phyloP scores from a whole-genome alignment of 2,888 invertebrate genomes.

The Cistogaster globosa region DNA sequence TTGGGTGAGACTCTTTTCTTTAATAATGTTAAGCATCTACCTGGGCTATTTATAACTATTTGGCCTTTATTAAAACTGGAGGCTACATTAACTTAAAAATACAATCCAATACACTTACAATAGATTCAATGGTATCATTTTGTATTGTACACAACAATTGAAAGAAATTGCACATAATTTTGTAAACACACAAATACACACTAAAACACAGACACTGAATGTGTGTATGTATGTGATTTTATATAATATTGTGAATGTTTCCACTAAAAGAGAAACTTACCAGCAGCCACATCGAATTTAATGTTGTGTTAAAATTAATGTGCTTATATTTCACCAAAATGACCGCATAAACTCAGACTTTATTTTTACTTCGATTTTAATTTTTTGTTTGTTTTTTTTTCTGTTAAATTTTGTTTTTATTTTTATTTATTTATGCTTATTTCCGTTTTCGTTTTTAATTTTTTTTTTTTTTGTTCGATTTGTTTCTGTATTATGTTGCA shows the following conservation, averaged over 20 bases:
- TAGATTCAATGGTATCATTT: not conserved
- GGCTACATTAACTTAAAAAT: slow-evolving; percentile 47
- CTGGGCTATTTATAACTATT: slow-evolving; percentile 37
- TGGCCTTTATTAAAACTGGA: slow-evolving; percentile 25
- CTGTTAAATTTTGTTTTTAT: slow-evolving; percentile 53
- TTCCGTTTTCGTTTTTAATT: not conserved
- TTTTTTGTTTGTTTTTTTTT: slow-evolving; percentile 52
- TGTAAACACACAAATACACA: not conserved
- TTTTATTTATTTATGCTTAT: slow-evolving; percentile 27
- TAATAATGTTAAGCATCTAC: slow-evolving; percentile 40
- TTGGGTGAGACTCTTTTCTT: slow-evolving; percentile 16
- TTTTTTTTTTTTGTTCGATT: slow-evolving; percentile 11
- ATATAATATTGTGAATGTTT: not conserved
- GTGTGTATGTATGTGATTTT: not conserved
- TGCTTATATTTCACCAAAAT: slow-evolving; percentile 81
- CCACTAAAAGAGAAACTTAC: slow-evolving; percentile 26
- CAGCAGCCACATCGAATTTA: slow-evolving; percentile 74
- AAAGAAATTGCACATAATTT: slow-evolving; percentile 12
- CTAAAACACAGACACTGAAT: not conserved
- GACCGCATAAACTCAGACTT: slow-evolving; percentile 76
- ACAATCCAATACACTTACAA: slow-evolving; percentile 41
- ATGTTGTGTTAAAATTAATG: slow-evolving; percentile 80
- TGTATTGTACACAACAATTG: slow-evolving; percentile 4
- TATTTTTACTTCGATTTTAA: slow-evolving; percentile 74
- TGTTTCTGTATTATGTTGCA: slow-evolving; percentile 53